These are phyloP conservation scores for Acleris laterana DNA, from an alignment of 2,888 invertebrate species.

Conservation along the genomic window DNA sequence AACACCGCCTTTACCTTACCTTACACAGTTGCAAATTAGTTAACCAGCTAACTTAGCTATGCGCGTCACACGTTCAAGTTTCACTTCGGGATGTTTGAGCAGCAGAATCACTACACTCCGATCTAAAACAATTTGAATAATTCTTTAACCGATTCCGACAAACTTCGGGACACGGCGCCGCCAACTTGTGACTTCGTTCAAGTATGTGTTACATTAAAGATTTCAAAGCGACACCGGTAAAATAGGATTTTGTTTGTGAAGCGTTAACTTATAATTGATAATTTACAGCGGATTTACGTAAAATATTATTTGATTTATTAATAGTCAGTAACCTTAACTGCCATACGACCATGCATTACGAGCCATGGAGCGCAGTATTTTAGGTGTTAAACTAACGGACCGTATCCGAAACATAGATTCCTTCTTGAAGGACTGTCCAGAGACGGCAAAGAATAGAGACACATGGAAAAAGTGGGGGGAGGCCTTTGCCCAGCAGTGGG, in stretches of 20 bases:
- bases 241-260: not conserved
- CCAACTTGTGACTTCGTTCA: not conserved
- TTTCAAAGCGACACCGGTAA: not conserved
- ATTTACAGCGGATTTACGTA: not conserved
- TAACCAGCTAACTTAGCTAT: conserved; percentile 22
- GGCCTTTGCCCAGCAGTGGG: too few species aligned
- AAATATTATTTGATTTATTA: too few species aligned
- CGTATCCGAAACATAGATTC: too few species aligned
- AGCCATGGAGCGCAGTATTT: too few species aligned
- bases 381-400: too few species aligned
- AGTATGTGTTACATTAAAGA: not conserved
- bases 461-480: too few species aligned
- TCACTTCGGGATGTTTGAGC: conserved; percentile 20
- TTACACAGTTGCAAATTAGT: conserved; percentile 13
- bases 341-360: too few species aligned
- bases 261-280: not conserved
- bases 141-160: conserved; percentile 30
- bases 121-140: conserved; percentile 34
- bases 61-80: conserved; percentile 26
- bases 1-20: too few species aligned
- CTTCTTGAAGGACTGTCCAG: too few species aligned
- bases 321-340: too few species aligned
- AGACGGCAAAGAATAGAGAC: too few species aligned
- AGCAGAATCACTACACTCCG: conserved; percentile 30
- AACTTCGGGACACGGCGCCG: conserved; percentile 2